phyloP scores from a whole-genome alignment of 2,113 vertebrate species.

The Hypocryptadius cinnamomeus region DNA sequence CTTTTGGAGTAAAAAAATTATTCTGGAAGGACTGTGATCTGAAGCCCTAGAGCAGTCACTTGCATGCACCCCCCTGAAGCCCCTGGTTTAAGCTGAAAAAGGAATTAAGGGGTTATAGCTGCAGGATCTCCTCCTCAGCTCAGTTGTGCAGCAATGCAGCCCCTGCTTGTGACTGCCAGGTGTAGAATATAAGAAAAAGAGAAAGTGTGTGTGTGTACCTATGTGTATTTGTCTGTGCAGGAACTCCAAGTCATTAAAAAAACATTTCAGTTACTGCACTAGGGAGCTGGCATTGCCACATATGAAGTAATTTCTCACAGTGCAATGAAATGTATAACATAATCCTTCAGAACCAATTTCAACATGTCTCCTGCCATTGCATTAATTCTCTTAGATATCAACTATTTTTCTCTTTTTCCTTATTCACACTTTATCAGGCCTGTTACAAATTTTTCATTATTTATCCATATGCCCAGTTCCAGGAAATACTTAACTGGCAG shows the following conservation, averaged over 20 bases:
- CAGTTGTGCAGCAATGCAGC: background rate
- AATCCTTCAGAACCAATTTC: background rate
- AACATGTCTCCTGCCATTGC: background rate
- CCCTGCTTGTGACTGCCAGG: background rate
- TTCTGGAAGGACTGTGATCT: background rate
- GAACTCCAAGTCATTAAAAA: background rate
- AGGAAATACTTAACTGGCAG: background rate
- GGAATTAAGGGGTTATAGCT: background rate
- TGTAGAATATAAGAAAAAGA: background rate
- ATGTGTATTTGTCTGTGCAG: background rate
- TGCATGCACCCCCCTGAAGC: background rate
- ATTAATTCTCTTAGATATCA: background rate
- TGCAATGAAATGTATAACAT: background rate
- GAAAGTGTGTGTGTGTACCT: rapidly evolving
- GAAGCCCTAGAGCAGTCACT: background rate
- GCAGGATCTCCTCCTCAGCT: background rate
- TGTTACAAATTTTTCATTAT: background rate
- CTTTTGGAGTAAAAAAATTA: background rate
- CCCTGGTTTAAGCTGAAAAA: background rate
- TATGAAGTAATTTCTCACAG: background rate
- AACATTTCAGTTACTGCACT: background rate
- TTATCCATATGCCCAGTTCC: background rate
- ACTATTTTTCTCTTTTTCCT: background rate
- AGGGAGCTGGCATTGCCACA: background rate
- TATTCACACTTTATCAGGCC: background rate